These are phyloP conservation scores for Strongylocentrotus purpuratus DNA, from an alignment of 35 echinoderm and acorn worm species.

Conservation along the genomic window DNA sequence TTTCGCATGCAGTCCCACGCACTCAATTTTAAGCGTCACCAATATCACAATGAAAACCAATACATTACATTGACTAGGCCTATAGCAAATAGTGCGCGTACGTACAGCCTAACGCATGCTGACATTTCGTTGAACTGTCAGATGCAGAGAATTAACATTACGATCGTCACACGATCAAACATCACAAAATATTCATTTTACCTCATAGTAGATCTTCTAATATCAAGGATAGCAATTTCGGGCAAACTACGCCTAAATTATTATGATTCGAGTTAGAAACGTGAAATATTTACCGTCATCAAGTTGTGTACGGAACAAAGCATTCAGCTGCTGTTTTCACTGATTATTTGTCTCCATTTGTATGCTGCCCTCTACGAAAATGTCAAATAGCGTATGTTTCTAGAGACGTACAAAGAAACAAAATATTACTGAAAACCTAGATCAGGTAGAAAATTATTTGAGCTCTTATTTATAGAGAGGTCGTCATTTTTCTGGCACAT, in stretches of 20 bases:
- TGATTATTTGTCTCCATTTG: neutral
- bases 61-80: neutral
- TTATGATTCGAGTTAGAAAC: neutral
- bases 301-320: conserved; percentile 15
- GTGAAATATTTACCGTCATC: neutral
- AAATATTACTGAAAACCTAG: neutral
- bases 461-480: too few relatives aligned
- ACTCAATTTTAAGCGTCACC: neutral
- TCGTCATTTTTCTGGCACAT: too few relatives aligned
- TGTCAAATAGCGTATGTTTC: neutral
- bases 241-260: neutral
- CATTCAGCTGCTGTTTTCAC: neutral
- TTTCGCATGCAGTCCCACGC: neutral
- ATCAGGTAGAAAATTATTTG: too few relatives aligned
- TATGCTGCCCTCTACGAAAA: conserved; percentile 31
- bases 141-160: neutral
- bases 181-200: neutral
- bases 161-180: neutral
- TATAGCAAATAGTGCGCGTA: neutral
- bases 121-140: conserved; percentile 15
- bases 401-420: neutral
- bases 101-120: neutral
- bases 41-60: neutral
- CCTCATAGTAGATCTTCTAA: neutral
- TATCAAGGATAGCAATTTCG: neutral